Conservation (phyloP, 2,888 invertebrate species). For the Hypercompe scribonia region DNA sequence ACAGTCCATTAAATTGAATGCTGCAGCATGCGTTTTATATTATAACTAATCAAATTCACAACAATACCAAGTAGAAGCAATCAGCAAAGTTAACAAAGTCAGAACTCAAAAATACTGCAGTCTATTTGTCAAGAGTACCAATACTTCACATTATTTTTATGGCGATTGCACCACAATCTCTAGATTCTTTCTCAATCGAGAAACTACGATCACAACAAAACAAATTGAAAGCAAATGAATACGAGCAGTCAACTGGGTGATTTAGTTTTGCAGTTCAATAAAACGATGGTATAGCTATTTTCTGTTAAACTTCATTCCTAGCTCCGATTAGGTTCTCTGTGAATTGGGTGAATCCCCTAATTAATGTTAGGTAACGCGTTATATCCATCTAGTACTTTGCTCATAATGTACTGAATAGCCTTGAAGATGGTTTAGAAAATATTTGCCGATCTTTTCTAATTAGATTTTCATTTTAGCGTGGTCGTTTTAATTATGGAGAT, state of each 20-base stretch:
- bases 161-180: slow-evolving; percentile 3
- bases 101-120: slow-evolving; percentile 6
- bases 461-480: neutral
- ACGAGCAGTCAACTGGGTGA: slow-evolving; percentile 13
- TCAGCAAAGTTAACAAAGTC: neutral
- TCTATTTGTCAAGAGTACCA: neutral
- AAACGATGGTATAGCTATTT: slow-evolving; percentile 10
- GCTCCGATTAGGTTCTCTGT: slow-evolving; percentile 4
- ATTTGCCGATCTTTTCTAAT: neutral
- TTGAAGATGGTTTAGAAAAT: neutral
- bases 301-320: neutral
- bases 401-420: neutral
- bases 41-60: neutral
- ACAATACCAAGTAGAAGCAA: neutral
- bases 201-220: slow-evolving; percentile 9
- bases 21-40: too few species aligned
- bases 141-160: neutral
- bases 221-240: slow-evolving; percentile 27
- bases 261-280: slow-evolving; percentile 17
- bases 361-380: neutral
- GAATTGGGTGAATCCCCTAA: neutral
- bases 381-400: neutral
- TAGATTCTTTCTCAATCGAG: too few species aligned
- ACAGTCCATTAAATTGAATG: too few species aligned
- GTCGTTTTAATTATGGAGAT: neutral